These are phyloP conservation scores for Ceratina australensis DNA, from an alignment of 1,140 invertebrate species.

Conservation along the genomic window DNA sequence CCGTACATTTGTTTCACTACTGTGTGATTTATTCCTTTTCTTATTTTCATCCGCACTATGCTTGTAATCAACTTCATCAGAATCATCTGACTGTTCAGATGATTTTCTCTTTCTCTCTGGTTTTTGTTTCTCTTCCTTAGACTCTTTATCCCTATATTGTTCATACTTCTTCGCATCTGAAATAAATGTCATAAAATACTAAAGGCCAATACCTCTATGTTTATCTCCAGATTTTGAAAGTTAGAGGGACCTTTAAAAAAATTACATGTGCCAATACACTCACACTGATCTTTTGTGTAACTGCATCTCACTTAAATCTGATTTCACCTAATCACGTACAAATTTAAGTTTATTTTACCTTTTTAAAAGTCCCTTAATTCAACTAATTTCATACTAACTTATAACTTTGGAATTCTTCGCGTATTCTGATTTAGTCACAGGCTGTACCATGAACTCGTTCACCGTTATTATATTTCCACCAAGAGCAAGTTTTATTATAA, in stretches of 20 bases:
- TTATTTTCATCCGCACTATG: constrained; percentile 46
- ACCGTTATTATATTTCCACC: constrained; percentile 85
- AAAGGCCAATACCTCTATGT: constrained; percentile 61
- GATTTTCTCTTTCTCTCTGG: constrained; percentile 40
- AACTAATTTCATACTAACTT: constrained; percentile 82
- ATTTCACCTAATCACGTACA: not conserved
- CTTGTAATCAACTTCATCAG: constrained; percentile 40
- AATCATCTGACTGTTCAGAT: constrained; percentile 42
- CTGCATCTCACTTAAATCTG: not conserved
- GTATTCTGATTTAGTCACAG: constrained; percentile 89
- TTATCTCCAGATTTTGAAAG: constrained; percentile 13
- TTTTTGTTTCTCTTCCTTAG: constrained; percentile 67
- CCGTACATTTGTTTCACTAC: constrained; percentile 46
- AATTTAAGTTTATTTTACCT: constrained; percentile 15
- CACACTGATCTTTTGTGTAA: not conserved
- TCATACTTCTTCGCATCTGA: constrained; percentile 85
- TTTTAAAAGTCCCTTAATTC: constrained; percentile 67
- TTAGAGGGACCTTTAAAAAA: constrained; percentile 68
- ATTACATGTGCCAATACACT: not conserved
- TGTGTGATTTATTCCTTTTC: constrained; percentile 42
- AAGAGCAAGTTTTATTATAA: constrained; percentile 89
- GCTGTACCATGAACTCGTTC: constrained; percentile 88
- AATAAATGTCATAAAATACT: constrained; percentile 73
- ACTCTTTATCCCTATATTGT: constrained; percentile 83
- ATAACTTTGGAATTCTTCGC: constrained; percentile 89